Evolutionary conservation across 2,797 vertebrate genomes (phyloP), one percentile per base, ranked within the genome.

Genomic region (Hemitrygon akajei): DNA sequence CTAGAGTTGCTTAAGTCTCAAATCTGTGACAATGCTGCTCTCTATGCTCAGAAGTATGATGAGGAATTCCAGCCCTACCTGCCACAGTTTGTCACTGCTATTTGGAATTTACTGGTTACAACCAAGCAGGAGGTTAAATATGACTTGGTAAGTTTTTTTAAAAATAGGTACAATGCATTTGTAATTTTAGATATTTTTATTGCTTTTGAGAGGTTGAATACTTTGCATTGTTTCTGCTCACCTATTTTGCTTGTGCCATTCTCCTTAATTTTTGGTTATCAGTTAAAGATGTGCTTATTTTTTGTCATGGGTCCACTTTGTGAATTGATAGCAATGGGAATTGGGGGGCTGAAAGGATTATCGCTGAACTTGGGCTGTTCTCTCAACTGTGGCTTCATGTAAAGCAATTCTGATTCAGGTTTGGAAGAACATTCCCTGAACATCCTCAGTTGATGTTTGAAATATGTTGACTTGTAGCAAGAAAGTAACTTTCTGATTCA

Each of bases 61-160:
- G 99, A 99, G 95, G 99, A 99, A 94, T 99, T 99, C 94, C 99
- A 99, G 94, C 98, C 97, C 0, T 99, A 99, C 94, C 95, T 99
- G 94, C 99, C 99, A 11, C 98, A 97, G 56, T 99, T 99, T 92
- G 99, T 99, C 94, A 99, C 98, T 0, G 99, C 98, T 16, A 99
- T 99, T 96, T 99, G 99, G 99, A 99, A 98, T 96, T 97, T 99
- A 94, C 95, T 99, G 94, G 98, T 99, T 94, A 99, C 99, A 0
- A 99, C 99, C 16, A 98, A 98, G 66, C 98, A 98, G 95, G 98
- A 99, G 95, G 98, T 99, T 95, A 99, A 99, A 96, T 99, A 99
- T 94, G 99, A 99, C 95, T 95, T 99, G 98, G 99, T 99, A 95
- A 97, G 98, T 93, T 82, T 1, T 56, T 66, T 34, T 27, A 18